Evolutionary conservation across 2,113 vertebrate species (phyloP), one percentile per base, ranked within the genome.

Genomic region (Platichthys flesus): DNA sequence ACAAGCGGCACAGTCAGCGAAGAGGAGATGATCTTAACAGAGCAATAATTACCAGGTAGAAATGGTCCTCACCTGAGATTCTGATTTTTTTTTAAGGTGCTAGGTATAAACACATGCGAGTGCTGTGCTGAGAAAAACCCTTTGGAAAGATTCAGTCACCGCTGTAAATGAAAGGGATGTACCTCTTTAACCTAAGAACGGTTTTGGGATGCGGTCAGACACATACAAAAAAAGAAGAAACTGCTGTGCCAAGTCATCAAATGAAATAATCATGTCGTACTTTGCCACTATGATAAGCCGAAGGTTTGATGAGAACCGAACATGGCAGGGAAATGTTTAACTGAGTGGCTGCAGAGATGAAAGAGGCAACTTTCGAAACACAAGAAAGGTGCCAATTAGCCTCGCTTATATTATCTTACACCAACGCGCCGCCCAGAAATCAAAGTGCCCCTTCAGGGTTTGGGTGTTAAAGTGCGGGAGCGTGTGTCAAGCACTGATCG

Each of bases 41-140:
- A 94, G 94, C 94, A 95, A 95, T 95, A 95, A 95, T 93, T 85
- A 90, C 88, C 87, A 89, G 89, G 82, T 85, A 81, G 75, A 90
- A 87, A 71, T 40, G 79, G 51, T n/a, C 51, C 51, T 54, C 51
- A 54, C 18, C 51, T n/a, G 86, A 88, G 79, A 86, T 58, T 63
- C 59, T 69, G 2, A 24, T 56, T 68, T 31, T 45, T 76, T 80
- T 81, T 88, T 73, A 90, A 93, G 93, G 93, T 94, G 92, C 93
- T 93, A 92, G 91, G 86, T 86, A 79, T 91, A 87, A 79, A 84
- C 52, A 59, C 61, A 82, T 65, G 67, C 72, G 71, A 71, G 58
- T 80, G 79, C 84, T 79, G 79, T 76, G 78, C 78, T 82, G 76
- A 79, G 73, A 83, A 18, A 47, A 79, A 81, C 66, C 68, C 64